Percentiles rank a stretch among this genome's conserved stretches.
Evolutionary conservation across 1,140 invertebrate genomes (phyloP).

Genomic region (Heliothis subflexa): DNA sequence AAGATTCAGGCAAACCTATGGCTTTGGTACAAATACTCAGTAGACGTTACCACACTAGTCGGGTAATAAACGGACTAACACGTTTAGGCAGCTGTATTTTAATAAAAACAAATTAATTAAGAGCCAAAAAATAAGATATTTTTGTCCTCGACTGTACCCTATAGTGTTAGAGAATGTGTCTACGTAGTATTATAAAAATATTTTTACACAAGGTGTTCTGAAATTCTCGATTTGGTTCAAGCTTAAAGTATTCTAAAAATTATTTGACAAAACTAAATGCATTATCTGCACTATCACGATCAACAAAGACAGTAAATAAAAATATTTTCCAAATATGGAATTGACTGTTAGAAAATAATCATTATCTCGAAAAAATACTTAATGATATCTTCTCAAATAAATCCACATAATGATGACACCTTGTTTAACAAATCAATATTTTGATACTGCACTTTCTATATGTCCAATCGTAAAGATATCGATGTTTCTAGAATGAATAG

Average conservation of each 20-base stretch:
- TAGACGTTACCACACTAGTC: slow-evolving; percentile 74
- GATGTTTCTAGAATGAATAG: slow-evolving; percentile 1
- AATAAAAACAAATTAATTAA: slow-evolving; percentile 40
- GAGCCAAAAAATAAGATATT: slow-evolving; percentile 40
- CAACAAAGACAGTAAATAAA: not conserved
- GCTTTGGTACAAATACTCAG: slow-evolving; percentile 83
- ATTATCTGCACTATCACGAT: not conserved
- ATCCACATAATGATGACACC: not conserved
- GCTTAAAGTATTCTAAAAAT: too few relatives aligned
- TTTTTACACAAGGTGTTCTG: slow-evolving; percentile 19
- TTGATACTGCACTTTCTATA: slow-evolving; percentile 41
- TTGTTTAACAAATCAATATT: slow-evolving; percentile 20
- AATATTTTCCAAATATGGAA: not conserved
- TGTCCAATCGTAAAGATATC: slow-evolving; percentile 26
- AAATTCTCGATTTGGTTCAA: not conserved
- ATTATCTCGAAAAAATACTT: not conserved
- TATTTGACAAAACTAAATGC: not conserved
- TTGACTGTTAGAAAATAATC: not conserved
- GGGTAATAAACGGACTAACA: slow-evolving; percentile 52
- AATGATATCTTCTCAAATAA: not conserved
- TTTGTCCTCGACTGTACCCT: slow-evolving; percentile 27
- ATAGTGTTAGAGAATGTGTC: not conserved
- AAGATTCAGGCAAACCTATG: slow-evolving; percentile 66
- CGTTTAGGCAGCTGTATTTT: slow-evolving; percentile 47
- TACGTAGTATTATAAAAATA: not conserved